Percentiles rank a stretch among this genome's conserved stretches.
Evolutionary conservation across 2,113 vertebrate genomes (phyloP).

Genomic region (Brienomyrus brachyistius): DNA sequence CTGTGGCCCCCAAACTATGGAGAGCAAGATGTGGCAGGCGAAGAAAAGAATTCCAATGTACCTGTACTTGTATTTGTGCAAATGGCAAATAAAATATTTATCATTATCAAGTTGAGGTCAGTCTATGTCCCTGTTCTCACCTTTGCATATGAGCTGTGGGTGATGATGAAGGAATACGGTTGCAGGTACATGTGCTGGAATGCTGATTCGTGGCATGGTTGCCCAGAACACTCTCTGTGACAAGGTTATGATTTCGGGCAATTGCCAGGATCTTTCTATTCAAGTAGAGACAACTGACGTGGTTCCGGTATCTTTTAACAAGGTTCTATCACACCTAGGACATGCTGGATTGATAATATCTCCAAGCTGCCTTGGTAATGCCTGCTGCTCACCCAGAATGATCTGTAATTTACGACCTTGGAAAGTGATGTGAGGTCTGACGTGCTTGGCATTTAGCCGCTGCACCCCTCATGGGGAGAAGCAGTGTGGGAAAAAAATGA

Average conservation of each 20-base stretch:
- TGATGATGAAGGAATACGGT: no score
- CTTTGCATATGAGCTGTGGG: no score
- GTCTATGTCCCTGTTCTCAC: no score
- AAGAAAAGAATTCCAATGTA: no score
- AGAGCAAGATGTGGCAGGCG: no score
- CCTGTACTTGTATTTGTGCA: no score
- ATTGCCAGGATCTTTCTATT: not conserved
- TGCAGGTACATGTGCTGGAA: not conserved
- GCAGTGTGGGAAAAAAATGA: not conserved
- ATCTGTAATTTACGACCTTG: not conserved
- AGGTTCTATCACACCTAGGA: not conserved
- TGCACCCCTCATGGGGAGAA: not conserved
- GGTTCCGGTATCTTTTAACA: not conserved
- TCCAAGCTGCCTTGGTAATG: not conserved
- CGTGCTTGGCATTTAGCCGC: not conserved
- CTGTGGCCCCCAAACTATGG: no score
- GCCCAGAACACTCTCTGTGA: not conserved
- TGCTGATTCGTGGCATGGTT: not conserved
- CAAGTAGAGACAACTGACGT: not conserved
- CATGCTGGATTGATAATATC: not conserved
- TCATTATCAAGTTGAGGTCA: no score
- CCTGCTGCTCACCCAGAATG: not conserved
- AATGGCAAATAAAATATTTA: no score
- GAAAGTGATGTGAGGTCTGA: not conserved
- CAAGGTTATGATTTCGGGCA: not conserved